Percentiles rank a stretch among this genome's conserved stretches.
Evolutionary conservation across 2,113 vertebrate genomes (phyloP).

Genomic region (Strix uralensis): DNA sequence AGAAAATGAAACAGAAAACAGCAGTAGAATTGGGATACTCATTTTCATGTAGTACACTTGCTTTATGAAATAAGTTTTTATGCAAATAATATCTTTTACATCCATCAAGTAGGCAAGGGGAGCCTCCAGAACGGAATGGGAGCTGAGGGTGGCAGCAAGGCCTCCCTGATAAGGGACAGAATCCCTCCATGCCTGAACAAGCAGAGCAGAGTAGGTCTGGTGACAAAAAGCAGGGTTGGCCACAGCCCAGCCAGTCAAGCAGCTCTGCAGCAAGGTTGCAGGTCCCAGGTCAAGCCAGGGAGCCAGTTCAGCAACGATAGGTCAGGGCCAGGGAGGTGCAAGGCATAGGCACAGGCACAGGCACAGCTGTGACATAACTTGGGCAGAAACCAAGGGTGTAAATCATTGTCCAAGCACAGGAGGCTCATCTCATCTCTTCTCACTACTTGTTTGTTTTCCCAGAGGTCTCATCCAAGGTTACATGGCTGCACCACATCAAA

Average conservation of each 20-base stretch:
- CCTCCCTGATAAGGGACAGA: neutral
- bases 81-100: neutral
- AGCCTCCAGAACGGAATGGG: neutral
- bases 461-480: neutral
- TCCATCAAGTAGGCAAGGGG: neutral
- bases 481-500: neutral
- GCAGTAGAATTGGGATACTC: neutral
- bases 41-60: neutral
- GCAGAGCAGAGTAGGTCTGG: neutral
- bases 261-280: rapidly evolving
- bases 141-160: neutral
- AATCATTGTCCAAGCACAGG: neutral
- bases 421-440: neutral
- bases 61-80: neutral
- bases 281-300: neutral
- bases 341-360: neutral
- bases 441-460: neutral
- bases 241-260: neutral
- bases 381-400: neutral
- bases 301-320: neutral
- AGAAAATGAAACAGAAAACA: neutral
- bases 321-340: neutral
- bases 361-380: rapidly evolving
- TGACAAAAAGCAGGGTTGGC: rapidly evolving
- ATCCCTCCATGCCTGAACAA: neutral